These are phyloP conservation scores for Sceloporus tristichus DNA, from an alignment of 2,113 vertebrate genomes.

Conservation along the genomic window DNA sequence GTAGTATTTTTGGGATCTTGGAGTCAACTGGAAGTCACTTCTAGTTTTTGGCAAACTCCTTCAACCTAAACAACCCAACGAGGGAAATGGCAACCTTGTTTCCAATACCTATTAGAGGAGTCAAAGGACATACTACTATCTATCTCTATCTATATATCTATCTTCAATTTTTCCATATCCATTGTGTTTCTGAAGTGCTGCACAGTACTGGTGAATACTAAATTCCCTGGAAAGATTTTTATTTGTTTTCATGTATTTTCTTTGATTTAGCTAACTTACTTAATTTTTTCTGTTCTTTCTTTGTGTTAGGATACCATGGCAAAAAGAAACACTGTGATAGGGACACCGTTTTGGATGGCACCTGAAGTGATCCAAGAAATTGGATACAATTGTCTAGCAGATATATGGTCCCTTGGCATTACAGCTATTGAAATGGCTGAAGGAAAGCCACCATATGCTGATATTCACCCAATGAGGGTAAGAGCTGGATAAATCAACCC, in stretches of 20 bases:
- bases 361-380: slow-evolving; percentile 98
- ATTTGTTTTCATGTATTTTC: neutral
- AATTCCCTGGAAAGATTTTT: neutral
- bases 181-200: too few relatives aligned
- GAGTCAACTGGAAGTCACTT: too few relatives aligned
- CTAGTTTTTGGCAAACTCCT: too few relatives aligned
- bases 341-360: slow-evolving; percentile 98
- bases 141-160: too few relatives aligned
- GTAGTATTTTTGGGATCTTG: too few relatives aligned
- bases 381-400: slow-evolving; percentile 95
- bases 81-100: too few relatives aligned
- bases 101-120: too few relatives aligned
- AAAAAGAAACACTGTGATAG: slow-evolving; percentile 95
- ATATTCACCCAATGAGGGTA: slow-evolving; percentile 97
- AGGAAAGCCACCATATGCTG: slow-evolving; percentile 94
- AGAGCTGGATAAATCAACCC: slow-evolving; percentile 44
- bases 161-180: too few relatives aligned
- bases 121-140: too few relatives aligned
- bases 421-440: slow-evolving; percentile 97
- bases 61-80: too few relatives aligned
- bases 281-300: neutral
- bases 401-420: slow-evolving; percentile 96
- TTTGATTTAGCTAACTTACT: neutral
- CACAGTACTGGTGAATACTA: too few relatives aligned
- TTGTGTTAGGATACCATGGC: slow-evolving; percentile 93